A percentile compares a stretch with the other conserved stretches of the same genome.
Evolutionary conservation across 2,113 vertebrate species (phyloP).

Genomic region (Colossoma macropomum): DNA sequence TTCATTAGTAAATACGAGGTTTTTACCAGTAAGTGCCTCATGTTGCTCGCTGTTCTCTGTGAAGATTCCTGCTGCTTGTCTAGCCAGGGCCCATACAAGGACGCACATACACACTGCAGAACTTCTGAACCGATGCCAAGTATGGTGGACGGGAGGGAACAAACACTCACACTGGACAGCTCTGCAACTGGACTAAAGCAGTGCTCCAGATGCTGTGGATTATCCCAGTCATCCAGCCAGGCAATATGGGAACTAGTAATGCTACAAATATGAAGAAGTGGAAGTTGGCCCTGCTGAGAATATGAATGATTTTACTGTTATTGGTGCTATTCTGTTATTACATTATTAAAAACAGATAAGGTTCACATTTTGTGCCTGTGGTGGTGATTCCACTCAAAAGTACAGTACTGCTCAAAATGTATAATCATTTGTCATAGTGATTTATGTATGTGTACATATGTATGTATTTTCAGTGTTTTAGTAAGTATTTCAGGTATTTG

Average conservation of each 20-base stretch:
- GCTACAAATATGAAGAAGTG: neutral
- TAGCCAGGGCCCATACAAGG: constrained; percentile 59
- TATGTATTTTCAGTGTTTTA: too few species aligned
- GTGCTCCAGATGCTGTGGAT: neutral
- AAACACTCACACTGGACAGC: constrained; percentile 46
- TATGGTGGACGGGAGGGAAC: constrained; percentile 63
- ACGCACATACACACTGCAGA: constrained; percentile 41
- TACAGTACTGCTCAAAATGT: too few species aligned
- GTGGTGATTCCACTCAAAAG: too few species aligned
- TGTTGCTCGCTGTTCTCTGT: constrained; percentile 52
- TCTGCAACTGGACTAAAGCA: neutral
- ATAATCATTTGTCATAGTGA: too few species aligned
- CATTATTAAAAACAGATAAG: too few species aligned
- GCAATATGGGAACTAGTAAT: neutral
- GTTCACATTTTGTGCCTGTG: too few species aligned
- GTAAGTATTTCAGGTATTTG: too few species aligned
- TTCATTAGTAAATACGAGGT: neutral
- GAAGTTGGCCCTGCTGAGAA: too few species aligned
- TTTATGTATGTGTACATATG: too few species aligned
- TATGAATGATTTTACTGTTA: neutral
- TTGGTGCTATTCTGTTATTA: too few species aligned
- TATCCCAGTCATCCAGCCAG: too few species aligned
- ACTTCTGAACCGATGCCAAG: constrained; percentile 67
- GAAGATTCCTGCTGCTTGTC: constrained; percentile 42
- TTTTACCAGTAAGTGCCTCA: constrained; percentile 75